phyloP scores from a whole-genome alignment of 2,797 vertebrate species.

The Bufotes viridis region DNA sequence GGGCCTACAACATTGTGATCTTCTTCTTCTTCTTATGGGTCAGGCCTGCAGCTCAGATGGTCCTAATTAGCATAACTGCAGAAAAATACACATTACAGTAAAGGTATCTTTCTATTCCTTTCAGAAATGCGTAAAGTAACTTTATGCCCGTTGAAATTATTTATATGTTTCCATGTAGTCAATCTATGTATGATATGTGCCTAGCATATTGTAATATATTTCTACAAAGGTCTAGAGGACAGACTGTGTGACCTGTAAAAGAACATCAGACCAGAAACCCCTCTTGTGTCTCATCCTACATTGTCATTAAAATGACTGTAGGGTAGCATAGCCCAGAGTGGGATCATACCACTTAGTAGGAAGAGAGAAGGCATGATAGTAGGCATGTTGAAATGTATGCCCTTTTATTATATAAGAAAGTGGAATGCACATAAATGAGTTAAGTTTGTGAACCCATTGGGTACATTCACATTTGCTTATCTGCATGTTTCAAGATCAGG shows the following conservation, averaged over 20 bases:
- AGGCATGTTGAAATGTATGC: background rate
- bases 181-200: background rate
- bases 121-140: background rate
- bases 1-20: background rate
- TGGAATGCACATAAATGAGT: background rate
- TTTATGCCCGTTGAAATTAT: background rate
- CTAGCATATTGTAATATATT: background rate
- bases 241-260: background rate
- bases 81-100: background rate
- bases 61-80: background rate
- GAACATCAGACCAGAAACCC: background rate
- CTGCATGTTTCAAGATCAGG: too few species aligned
- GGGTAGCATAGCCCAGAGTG: background rate
- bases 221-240: background rate
- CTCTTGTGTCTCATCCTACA: background rate
- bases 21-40: background rate
- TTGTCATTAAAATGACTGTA: too few species aligned
- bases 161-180: background rate
- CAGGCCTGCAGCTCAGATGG: background rate
- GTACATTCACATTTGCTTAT: too few species aligned
- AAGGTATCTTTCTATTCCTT: background rate
- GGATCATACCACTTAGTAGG: background rate
- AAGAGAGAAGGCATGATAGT: background rate
- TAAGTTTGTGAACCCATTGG: too few species aligned
- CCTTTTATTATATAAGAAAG: background rate